Base-by-base conservation (phyloP, 1,140 invertebrate species). In the Ctenoplectra terminalis region DNA sequence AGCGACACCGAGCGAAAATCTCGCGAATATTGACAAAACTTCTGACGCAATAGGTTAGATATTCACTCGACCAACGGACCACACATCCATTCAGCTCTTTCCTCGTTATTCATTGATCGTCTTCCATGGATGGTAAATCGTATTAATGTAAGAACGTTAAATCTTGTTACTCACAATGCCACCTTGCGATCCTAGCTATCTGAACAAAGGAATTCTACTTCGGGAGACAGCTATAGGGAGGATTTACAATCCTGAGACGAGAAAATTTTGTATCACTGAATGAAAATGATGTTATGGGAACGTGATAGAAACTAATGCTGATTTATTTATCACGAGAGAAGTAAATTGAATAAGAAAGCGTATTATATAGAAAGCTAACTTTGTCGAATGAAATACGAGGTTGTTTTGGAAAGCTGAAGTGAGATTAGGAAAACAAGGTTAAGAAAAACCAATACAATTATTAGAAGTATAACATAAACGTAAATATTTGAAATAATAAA, bases 91-190 rank as follows among this genome's bases (percentile, higher is more conserved):
- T 29, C 37, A 46, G 60, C 58, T 71, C 43, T 29, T 40, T 56
- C 43, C 23, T 54, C 13, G 46, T 54, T 69, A 31, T 83, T 86
- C 70, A 70, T 83, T 74, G 84, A 74, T 58, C 81, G 81, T 88
- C 83, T 79, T 77, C 82, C 63, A 76, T 56, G 81, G 4, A 83
- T 76, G 83, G 88, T 92, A 90, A 87, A 92, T 93, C 92, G 92
- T 88, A 92, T 93, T 92, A 93, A 92, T 90, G 91, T 91, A 91
- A 92, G 89, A 89, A 91, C 88, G 87, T 88, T 92, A 90, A 92
- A 92, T 92, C 90, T 93, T 26, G 58, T 52, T 48, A 61, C 31
- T 63, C 56, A 63, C 77, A 74, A 79, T 60, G 43, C 43, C 63
- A 37, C 63, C 67, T 52, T 29, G 74, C 31, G 43, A 23, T 13